A percentile compares a stretch with the other conserved stretches of the same genome.
phyloP scores from a whole-genome alignment of 2,888 invertebrate species.

The Dryomyza anilis region DNA sequence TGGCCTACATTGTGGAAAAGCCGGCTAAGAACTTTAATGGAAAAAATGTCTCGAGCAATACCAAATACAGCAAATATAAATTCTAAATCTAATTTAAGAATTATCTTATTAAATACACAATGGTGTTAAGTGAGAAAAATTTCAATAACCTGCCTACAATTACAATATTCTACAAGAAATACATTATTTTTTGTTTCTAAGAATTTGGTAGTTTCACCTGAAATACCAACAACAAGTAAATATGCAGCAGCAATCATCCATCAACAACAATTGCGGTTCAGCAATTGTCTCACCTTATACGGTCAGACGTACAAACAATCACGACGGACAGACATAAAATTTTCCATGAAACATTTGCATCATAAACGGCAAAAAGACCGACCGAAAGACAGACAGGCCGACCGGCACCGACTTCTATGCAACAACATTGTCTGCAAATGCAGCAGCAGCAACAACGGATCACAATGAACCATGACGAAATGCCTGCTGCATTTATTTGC shows the following conservation, averaged over 20 bases:
- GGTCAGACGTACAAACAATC: background rate
- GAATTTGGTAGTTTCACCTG: background rate
- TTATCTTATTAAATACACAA: too few relatives aligned
- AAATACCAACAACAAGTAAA: too few relatives aligned
- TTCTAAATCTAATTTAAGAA: too few relatives aligned
- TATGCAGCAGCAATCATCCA: background rate
- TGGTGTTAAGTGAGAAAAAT: too few relatives aligned
- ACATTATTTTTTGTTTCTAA: too few relatives aligned
- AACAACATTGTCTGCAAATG: too few relatives aligned
- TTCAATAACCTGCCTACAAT: too few relatives aligned
- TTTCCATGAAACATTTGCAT: conserved; percentile 4
- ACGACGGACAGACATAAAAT: background rate
- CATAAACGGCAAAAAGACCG: background rate
- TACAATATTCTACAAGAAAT: too few relatives aligned
- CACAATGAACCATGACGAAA: conserved; percentile 10
- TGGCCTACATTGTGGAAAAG: too few relatives aligned
- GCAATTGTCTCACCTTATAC: conserved; percentile 8
- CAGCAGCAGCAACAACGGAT: background rate
- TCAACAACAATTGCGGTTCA: background rate
- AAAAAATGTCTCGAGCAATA: too few relatives aligned
- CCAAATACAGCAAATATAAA: too few relatives aligned
- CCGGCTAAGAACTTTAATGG: too few relatives aligned
- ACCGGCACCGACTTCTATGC: background rate
- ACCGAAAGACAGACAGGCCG: background rate
- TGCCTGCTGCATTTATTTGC: conserved; percentile 5